Evolutionary conservation across 2,797 vertebrate species (phyloP).

Genomic region (Enteromius trimaculatus): DNA sequence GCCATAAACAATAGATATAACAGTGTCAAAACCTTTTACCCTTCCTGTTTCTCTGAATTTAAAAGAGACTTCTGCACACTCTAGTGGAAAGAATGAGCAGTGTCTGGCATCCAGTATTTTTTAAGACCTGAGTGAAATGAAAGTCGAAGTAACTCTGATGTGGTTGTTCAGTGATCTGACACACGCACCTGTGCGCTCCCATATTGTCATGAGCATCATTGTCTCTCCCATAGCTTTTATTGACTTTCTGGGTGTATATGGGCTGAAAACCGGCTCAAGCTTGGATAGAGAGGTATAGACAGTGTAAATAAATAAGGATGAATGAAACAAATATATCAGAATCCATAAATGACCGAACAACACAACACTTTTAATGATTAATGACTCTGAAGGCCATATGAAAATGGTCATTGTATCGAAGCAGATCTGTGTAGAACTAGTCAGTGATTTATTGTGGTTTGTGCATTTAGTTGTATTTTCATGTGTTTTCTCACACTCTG

Average conservation of each 20-base stretch:
- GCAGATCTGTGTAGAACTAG: slow-evolving; percentile 8
- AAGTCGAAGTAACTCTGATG: neutral
- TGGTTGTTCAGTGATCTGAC: neutral
- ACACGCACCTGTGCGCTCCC: too few species aligned
- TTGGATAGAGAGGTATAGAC: neutral
- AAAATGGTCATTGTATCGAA: neutral
- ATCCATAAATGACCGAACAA: neutral
- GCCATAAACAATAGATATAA: neutral
- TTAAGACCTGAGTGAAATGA: neutral
- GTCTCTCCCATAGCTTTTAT: neutral
- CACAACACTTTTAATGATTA: neutral
- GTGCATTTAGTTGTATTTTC: neutral
- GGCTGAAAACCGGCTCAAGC: neutral
- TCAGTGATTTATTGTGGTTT: slow-evolving; percentile 5
- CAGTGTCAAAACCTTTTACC: neutral
- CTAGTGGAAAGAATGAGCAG: slow-evolving; percentile 27
- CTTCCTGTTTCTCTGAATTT: neutral
- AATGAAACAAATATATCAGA: neutral
- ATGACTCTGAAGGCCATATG: neutral
- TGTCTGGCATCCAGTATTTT: neutral
- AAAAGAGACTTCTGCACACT: neutral
- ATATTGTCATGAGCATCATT: neutral
- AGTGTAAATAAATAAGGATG: neutral
- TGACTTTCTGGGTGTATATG: neutral
- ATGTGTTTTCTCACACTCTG: neutral